These are phyloP conservation scores for Osmoderma eremita DNA, from an alignment of 2,888 invertebrate species.

Conservation along the genomic window DNA sequence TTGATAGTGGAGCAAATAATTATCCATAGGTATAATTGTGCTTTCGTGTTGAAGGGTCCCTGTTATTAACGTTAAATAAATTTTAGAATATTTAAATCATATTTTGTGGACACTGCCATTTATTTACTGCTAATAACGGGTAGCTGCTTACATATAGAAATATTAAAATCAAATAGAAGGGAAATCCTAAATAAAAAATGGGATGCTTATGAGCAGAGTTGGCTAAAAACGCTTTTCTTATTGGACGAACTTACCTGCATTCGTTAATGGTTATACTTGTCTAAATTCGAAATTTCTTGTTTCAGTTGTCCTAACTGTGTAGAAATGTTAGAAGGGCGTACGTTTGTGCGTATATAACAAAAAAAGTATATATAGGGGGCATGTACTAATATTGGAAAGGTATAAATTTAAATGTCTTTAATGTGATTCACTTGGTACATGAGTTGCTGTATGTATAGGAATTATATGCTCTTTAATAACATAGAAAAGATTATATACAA, in stretches of 20 bases:
- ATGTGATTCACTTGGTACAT: slow-evolving; percentile 8
- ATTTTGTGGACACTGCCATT: too few relatives aligned
- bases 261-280: background rate
- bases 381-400: background rate
- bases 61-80: too few relatives aligned
- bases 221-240: slow-evolving; percentile 18
- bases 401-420: slow-evolving; percentile 10
- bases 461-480: background rate
- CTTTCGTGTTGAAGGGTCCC: too few relatives aligned
- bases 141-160: too few relatives aligned
- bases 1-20: too few relatives aligned
- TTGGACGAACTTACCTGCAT: background rate
- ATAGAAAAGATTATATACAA: slow-evolving; percentile 23
- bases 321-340: slow-evolving; percentile 3
- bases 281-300: slow-evolving; percentile 13
- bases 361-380: background rate
- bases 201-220: background rate
- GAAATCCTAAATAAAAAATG: too few relatives aligned
- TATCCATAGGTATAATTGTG: too few relatives aligned
- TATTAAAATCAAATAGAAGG: too few relatives aligned
- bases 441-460: slow-evolving; percentile 20
- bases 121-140: too few relatives aligned
- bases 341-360: background rate
- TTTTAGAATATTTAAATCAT: too few relatives aligned
- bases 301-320: slow-evolving; percentile 30